These are phyloP conservation scores for Phainopepla nitens DNA, from an alignment of 2,113 vertebrate genomes.

Conservation along the genomic window DNA sequence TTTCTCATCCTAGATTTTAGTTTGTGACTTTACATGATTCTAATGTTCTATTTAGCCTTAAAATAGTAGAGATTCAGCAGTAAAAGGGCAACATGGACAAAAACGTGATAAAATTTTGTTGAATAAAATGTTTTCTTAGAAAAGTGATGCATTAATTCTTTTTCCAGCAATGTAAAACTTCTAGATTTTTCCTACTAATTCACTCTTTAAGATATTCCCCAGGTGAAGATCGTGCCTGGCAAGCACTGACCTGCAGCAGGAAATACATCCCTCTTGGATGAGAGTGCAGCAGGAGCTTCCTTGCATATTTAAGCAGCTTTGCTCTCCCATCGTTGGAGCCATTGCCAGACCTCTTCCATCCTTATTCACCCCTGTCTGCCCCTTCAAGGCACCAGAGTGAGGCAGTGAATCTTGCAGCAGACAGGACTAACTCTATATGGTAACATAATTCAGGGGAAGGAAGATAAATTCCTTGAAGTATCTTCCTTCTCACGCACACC, in stretches of 20 bases:
- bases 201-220: background rate
- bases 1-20: background rate
- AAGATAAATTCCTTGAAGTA: constrained; percentile 14
- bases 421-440: background rate
- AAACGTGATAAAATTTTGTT: accelerated
- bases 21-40: background rate
- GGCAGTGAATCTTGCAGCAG: background rate
- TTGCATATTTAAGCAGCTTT: background rate
- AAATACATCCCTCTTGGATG: background rate
- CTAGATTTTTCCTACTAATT: background rate
- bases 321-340: background rate
- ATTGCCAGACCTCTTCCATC: background rate
- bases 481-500: background rate
- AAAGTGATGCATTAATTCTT: background rate
- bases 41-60: background rate
- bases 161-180: background rate
- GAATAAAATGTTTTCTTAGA: background rate
- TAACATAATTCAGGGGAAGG: constrained; percentile 25
- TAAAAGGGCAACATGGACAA: background rate
- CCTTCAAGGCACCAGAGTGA: background rate
- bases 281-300: background rate
- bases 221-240: background rate
- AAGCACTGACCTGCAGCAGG: background rate
- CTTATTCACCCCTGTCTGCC: background rate
- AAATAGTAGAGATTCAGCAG: accelerated